Evolutionary conservation across 2,113 vertebrate species (phyloP).

Genomic region (Aplodontia rufa): DNA sequence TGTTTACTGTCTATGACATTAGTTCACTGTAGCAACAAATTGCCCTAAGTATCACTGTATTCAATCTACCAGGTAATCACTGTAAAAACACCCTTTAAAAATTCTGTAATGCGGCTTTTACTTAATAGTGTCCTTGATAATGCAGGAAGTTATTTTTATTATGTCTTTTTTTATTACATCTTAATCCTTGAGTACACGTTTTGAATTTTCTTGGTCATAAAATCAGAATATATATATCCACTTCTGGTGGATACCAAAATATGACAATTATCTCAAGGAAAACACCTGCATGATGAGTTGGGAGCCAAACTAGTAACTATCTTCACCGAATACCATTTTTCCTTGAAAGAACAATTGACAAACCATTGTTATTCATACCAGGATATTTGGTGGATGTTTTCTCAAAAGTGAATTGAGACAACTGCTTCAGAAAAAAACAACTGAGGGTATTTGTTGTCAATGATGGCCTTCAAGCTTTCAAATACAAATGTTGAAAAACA

Average conservation of each 20-base stretch:
- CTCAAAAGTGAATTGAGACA: not conserved
- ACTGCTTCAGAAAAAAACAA: constrained; percentile 3
- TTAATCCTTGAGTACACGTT: not conserved
- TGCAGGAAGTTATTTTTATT: not conserved
- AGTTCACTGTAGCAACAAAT: not conserved
- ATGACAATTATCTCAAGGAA: not conserved
- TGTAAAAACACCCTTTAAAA: not conserved
- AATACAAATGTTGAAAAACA: not conserved
- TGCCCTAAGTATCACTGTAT: not conserved
- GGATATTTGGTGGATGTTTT: not conserved
- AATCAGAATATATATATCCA: not conserved
- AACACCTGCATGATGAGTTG: not conserved
- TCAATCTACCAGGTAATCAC: not conserved
- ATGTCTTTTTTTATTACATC: not conserved
- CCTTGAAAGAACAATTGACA: not conserved
- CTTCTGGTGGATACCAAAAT: not conserved
- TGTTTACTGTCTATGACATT: not conserved
- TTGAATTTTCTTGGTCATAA: not conserved
- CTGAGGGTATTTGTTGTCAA: not conserved
- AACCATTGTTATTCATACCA: not conserved
- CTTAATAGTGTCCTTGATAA: not conserved
- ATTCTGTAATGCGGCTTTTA: not conserved
- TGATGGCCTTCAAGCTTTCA: not conserved
- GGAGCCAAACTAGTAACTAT: not conserved
- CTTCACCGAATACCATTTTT: not conserved